Percentiles rank a stretch among this genome's conserved stretches.
phyloP scores from a whole-genome alignment of 2,888 invertebrate genomes.

The Ophion slaviceki region DNA sequence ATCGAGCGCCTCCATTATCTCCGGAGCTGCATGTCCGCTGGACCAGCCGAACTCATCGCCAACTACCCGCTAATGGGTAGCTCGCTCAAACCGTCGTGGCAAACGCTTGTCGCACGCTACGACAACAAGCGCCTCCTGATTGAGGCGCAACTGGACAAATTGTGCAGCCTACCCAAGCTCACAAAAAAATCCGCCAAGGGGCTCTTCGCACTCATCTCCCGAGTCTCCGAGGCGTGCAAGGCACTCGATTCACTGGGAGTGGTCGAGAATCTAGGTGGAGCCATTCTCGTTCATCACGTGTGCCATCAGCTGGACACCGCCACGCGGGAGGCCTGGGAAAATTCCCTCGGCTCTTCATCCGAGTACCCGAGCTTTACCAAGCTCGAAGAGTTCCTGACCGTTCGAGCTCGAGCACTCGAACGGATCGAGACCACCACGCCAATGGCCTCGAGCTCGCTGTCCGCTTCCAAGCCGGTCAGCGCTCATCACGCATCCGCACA shows the following conservation, averaged over 20 bases:
- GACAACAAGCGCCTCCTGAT: constrained; percentile 41
- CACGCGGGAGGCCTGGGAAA: neutral
- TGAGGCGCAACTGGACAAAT: constrained; percentile 30
- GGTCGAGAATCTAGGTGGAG: neutral
- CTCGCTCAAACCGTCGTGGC: constrained; percentile 40
- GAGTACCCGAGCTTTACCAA: neutral
- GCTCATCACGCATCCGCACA: neutral
- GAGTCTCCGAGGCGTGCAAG: constrained; percentile 1
- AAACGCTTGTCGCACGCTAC: neutral
- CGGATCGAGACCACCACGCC: constrained; percentile 8
- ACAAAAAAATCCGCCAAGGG: constrained; percentile 13
- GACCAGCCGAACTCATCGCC: neutral
- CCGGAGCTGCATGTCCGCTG: neutral
- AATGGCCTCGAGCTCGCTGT: neutral
- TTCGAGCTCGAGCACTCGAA: constrained; percentile 19
- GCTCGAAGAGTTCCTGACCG: constrained; percentile 1
- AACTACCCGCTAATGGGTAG: neutral
- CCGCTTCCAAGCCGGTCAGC: neutral
- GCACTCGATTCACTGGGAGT: constrained; percentile 7
- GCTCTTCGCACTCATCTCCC: constrained; percentile 23
- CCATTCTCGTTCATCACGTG: neutral
- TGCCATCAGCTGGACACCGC: neutral
- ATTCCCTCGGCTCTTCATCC: neutral
- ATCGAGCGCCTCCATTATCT: constrained; percentile 9
- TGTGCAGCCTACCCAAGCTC: neutral